Conservation (phyloP, 2,888 invertebrate species). For the Acronicta aceris region DNA sequence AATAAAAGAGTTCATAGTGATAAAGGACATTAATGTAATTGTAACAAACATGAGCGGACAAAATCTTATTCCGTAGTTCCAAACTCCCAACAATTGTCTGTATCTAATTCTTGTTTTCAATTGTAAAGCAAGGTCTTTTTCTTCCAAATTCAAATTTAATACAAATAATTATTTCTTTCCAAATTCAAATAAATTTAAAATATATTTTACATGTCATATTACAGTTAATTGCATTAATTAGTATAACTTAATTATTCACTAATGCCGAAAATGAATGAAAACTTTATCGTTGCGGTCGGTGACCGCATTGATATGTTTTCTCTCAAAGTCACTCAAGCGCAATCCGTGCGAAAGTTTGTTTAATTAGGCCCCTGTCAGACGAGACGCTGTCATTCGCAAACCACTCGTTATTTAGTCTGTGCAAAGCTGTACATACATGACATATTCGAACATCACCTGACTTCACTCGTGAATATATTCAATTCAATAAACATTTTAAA, state of each 20-base stretch:
- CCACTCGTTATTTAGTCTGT: slow-evolving; percentile 19
- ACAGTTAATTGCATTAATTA: neutral
- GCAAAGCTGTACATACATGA: slow-evolving; percentile 2
- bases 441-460: neutral
- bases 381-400: slow-evolving; percentile 28
- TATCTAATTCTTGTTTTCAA: too few relatives aligned
- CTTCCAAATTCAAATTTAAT: too few relatives aligned
- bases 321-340: slow-evolving; percentile 18
- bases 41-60: too few relatives aligned
- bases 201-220: too few relatives aligned
- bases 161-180: too few relatives aligned
- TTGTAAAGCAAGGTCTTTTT: too few relatives aligned
- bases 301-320: slow-evolving; percentile 5
- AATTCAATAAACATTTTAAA: too few relatives aligned
- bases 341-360: slow-evolving; percentile 37
- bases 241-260: neutral
- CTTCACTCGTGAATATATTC: slow-evolving; percentile 1
- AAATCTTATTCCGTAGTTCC: too few relatives aligned
- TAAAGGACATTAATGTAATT: too few relatives aligned
- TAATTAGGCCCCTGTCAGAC: slow-evolving; percentile 41
- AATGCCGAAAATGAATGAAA: slow-evolving; percentile 2
- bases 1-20: too few relatives aligned
- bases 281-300: slow-evolving; percentile 6
- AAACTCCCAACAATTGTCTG: too few relatives aligned
- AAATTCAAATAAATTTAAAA: too few relatives aligned